Conservation (phyloP, 2,888 invertebrate genomes). For the Apoda limacodes region DNA sequence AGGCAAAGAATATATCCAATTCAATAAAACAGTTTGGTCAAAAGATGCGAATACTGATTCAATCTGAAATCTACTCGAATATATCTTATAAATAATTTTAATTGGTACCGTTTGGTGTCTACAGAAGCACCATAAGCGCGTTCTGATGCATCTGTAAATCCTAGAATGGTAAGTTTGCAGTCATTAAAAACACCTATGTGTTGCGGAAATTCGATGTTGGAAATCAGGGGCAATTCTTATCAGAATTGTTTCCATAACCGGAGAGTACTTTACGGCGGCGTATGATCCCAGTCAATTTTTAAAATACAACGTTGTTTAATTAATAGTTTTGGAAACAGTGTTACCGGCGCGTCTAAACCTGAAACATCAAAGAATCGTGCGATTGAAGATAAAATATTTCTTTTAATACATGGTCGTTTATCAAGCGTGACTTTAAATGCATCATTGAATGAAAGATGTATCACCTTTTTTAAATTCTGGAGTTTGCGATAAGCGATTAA, state of each 20-base stretch:
- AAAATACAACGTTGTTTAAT: conserved; percentile 7
- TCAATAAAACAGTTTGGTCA: too few species aligned
- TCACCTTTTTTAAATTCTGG: conserved; percentile 7
- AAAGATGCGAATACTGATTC: too few species aligned
- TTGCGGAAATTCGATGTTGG: conserved; percentile 7
- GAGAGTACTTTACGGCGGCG: conserved; percentile 3
- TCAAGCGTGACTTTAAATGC: conserved; percentile 2
- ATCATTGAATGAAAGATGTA: conserved; percentile 10
- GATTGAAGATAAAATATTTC: conserved; percentile 11
- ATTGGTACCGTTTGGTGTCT: too few species aligned
- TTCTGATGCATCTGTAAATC: conserved; percentile 11
- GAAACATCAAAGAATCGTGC: conserved; percentile 12
- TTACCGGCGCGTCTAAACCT: conserved; percentile 11
- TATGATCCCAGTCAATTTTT: conserved; percentile 8
- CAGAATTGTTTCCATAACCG: conserved; percentile 6
- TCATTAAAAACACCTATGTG: conserved; percentile 5
- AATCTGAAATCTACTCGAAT: too few species aligned
- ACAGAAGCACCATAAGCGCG: too few species aligned
- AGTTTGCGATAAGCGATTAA: conserved; percentile 4
- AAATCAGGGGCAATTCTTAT: conserved; percentile 7
- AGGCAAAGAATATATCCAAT: too few species aligned
- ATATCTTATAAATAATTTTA: too few species aligned
- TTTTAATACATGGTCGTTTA: conserved; percentile 5
- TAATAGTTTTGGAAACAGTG: conserved; percentile 5
- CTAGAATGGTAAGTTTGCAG: conserved; percentile 3